A percentile compares a stretch with the other conserved stretches of the same genome.
Evolutionary conservation across 2,888 invertebrate genomes (phyloP).

Genomic region (Epinotia ramella): DNA sequence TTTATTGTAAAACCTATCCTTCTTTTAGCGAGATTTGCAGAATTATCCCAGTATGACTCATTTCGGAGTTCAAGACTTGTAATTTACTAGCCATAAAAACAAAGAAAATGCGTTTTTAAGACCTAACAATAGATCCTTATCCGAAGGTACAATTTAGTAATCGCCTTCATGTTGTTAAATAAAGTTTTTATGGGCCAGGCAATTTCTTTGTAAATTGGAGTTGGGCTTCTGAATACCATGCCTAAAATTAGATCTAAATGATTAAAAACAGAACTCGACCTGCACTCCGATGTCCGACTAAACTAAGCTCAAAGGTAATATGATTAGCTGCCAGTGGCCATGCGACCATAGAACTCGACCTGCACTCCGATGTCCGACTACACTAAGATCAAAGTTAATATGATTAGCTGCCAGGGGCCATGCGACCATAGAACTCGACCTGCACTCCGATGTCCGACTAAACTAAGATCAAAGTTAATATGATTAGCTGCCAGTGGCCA

Average conservation of each 20-base stretch:
- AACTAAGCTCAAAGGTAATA: too few relatives aligned
- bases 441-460: too few relatives aligned
- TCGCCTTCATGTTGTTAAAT: slow-evolving; percentile 14
- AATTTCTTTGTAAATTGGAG: slow-evolving; percentile 14
- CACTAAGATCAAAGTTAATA: too few relatives aligned
- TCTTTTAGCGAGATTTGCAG: neutral
- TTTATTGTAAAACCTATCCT: neutral
- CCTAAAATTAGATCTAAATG: slow-evolving; percentile 9
- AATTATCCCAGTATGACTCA: slow-evolving; percentile 26
- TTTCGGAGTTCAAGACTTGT: slow-evolving; percentile 13
- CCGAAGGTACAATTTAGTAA: neutral
- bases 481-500: too few relatives aligned
- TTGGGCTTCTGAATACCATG: neutral
- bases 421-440: too few relatives aligned
- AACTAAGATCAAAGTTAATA: too few relatives aligned
- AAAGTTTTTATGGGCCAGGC: slow-evolving; percentile 15
- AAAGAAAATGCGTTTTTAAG: slow-evolving; percentile 32
- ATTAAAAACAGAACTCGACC: too few relatives aligned
- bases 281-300: too few relatives aligned
- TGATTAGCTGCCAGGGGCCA: too few relatives aligned
- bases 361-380: too few relatives aligned
- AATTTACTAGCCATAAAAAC: slow-evolving; percentile 37
- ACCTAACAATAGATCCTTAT: slow-evolving; percentile 22
- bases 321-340: too few relatives aligned
- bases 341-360: too few relatives aligned